These are phyloP conservation scores for Camponotus fellah DNA, from an alignment of 2,888 invertebrate genomes.

Conservation along the genomic window DNA sequence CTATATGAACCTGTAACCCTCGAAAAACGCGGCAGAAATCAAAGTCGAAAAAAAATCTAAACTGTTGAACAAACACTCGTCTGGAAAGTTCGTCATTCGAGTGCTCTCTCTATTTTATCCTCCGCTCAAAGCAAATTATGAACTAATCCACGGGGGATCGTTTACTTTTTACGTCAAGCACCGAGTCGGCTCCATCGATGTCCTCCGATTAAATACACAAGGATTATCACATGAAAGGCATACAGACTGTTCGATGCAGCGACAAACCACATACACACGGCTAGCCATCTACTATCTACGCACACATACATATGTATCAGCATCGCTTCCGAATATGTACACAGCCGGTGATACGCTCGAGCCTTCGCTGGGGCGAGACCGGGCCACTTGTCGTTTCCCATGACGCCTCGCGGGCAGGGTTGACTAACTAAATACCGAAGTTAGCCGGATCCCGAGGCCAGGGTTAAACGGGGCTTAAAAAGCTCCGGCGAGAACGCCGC, in stretches of 20 bases:
- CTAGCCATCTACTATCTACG: neutral
- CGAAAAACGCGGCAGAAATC: slow-evolving; percentile 27
- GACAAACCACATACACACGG: slow-evolving; percentile 26
- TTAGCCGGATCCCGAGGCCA: slow-evolving; percentile 82
- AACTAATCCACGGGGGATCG: slow-evolving; percentile 72
- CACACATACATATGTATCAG: neutral
- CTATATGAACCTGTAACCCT: neutral
- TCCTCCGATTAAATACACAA: slow-evolving; percentile 83
- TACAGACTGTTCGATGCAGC: slow-evolving; percentile 35
- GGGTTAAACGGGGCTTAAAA: slow-evolving; percentile 84
- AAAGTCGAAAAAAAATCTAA: slow-evolving; percentile 41
- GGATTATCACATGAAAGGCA: slow-evolving; percentile 84
- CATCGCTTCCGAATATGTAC: slow-evolving; percentile 56
- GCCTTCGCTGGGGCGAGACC: slow-evolving; percentile 60
- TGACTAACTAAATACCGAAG: slow-evolving; percentile 85
- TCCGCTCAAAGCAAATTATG: slow-evolving; percentile 67
- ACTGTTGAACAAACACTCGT: slow-evolving; percentile 48
- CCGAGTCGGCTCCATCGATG: slow-evolving; percentile 55
- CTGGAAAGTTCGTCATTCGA: slow-evolving; percentile 21
- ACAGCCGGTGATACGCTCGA: slow-evolving; percentile 31
- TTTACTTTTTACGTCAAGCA: slow-evolving; percentile 60
- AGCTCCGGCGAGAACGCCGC: slow-evolving; percentile 64
- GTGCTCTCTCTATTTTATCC: slow-evolving; percentile 44
- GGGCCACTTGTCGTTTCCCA: slow-evolving; percentile 85
- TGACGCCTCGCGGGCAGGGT: slow-evolving; percentile 84